These are phyloP conservation scores for Albula glossodonta DNA, from an alignment of 2,113 vertebrate species.

Conservation along the genomic window DNA sequence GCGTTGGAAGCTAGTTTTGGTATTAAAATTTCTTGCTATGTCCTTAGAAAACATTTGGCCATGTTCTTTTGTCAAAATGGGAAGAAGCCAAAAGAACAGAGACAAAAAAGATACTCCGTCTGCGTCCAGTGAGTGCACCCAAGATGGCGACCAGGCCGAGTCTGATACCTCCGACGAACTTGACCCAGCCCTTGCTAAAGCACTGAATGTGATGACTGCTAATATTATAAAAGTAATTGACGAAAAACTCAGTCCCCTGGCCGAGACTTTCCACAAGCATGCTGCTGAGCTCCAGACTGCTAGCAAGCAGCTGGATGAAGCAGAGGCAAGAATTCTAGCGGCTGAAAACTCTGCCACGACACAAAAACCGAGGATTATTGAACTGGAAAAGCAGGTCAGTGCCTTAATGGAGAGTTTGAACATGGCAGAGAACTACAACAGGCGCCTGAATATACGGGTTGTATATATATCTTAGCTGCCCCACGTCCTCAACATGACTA, in stretches of 20 bases:
- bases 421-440: not conserved
- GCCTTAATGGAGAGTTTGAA: not conserved
- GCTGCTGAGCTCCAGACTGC: not conserved
- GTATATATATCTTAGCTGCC: too few relatives aligned
- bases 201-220: too few relatives aligned
- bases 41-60: not conserved
- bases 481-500: too few relatives aligned
- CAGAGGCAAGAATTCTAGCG: not conserved
- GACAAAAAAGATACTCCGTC: not conserved
- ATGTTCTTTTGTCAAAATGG: not conserved
- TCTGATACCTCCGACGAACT: too few relatives aligned
- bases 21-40: not conserved
- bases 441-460: not conserved
- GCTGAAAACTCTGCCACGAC: too few relatives aligned
- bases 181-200: too few relatives aligned
- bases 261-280: not conserved
- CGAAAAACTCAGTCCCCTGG: not conserved
- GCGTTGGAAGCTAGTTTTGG: not conserved
- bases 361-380: too few relatives aligned
- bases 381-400: too few relatives aligned
- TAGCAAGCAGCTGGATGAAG: not conserved
- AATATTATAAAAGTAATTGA: not conserved
- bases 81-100: not conserved
- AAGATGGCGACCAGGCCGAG: too few relatives aligned
- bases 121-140: too few relatives aligned